phyloP scores from a whole-genome alignment of 2,888 invertebrate species.

The Ctena decussata region DNA sequence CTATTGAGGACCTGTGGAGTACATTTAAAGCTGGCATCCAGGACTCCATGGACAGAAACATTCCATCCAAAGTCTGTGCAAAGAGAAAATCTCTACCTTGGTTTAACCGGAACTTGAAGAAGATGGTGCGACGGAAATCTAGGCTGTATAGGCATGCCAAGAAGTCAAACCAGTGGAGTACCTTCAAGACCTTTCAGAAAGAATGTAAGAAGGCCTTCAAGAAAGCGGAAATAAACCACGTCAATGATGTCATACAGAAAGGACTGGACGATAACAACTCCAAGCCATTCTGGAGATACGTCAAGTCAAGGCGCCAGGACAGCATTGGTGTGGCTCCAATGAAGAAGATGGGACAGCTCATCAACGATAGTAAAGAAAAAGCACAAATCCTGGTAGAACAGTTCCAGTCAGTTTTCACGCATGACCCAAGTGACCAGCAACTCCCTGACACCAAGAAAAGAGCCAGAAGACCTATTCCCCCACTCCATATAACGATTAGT shows the following conservation, averaged over 20 bases:
- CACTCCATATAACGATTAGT: background rate
- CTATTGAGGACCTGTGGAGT: background rate
- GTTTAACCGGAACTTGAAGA: slow-evolving; percentile 16
- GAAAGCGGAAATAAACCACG: slow-evolving; percentile 15
- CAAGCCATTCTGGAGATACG: slow-evolving; percentile 50
- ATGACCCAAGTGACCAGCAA: no score
- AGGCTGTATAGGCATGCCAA: no score
- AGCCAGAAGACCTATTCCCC: no score
- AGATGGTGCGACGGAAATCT: slow-evolving; percentile 20
- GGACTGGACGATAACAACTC: slow-evolving; percentile 31
- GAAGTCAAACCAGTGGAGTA: no score
- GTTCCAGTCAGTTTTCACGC: no score
- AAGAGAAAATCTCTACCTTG: slow-evolving; percentile 5
- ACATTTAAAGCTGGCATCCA: background rate
- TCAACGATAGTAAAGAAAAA: slow-evolving; percentile 28
- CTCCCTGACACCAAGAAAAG: no score
- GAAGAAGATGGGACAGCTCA: slow-evolving; percentile 30
- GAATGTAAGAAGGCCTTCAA: slow-evolving; percentile 10
- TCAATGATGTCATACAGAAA: background rate
- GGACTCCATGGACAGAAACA: background rate
- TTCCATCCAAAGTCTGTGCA: background rate
- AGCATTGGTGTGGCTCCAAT: slow-evolving; percentile 36
- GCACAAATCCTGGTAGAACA: slow-evolving; percentile 36
- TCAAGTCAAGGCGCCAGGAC: slow-evolving; percentile 37
- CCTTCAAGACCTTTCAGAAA: slow-evolving; percentile 20